A percentile compares a stretch with the other conserved stretches of the same genome.
phyloP scores from a whole-genome alignment of 2,797 vertebrate genomes.

The Balearica regulorum region DNA sequence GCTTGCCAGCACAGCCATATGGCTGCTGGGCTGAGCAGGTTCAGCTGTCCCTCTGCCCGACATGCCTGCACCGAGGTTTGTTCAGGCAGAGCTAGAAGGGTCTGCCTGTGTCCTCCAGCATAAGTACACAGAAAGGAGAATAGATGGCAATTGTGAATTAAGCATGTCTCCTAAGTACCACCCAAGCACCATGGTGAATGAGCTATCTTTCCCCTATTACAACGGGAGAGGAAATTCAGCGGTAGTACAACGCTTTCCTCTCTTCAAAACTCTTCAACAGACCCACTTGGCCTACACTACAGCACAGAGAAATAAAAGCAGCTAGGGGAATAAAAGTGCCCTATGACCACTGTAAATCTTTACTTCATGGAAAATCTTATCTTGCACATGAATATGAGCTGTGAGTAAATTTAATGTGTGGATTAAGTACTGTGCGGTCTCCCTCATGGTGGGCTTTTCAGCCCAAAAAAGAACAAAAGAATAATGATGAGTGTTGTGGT shows the following conservation, averaged over 20 bases:
- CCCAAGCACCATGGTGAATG: neutral
- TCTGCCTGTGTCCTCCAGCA: neutral
- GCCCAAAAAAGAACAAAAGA: constrained; percentile 54
- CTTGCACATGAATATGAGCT: constrained; percentile 44
- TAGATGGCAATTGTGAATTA: neutral
- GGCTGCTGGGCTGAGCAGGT: neutral
- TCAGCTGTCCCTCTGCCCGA: neutral
- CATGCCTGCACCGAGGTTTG: rapidly evolving
- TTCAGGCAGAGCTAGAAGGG: neutral
- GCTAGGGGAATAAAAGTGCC: constrained; percentile 14
- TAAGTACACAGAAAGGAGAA: neutral
- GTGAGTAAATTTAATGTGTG: constrained; percentile 25
- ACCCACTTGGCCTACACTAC: neutral
- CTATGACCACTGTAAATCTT: constrained; percentile 34
- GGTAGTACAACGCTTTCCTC: neutral
- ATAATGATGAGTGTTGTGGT: constrained; percentile 55
- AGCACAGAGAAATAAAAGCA: constrained; percentile 3
- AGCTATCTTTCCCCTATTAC: neutral
- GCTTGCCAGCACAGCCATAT: neutral
- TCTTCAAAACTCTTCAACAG: neutral
- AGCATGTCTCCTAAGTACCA: neutral
- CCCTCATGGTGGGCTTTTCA: constrained; percentile 58
- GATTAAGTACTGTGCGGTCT: constrained; percentile 2
- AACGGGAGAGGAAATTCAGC: neutral
- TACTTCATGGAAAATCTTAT: constrained; percentile 57